Evolutionary conservation across 1,140 invertebrate genomes (phyloP).

Genomic region (Diploscapter pachys): DNA sequence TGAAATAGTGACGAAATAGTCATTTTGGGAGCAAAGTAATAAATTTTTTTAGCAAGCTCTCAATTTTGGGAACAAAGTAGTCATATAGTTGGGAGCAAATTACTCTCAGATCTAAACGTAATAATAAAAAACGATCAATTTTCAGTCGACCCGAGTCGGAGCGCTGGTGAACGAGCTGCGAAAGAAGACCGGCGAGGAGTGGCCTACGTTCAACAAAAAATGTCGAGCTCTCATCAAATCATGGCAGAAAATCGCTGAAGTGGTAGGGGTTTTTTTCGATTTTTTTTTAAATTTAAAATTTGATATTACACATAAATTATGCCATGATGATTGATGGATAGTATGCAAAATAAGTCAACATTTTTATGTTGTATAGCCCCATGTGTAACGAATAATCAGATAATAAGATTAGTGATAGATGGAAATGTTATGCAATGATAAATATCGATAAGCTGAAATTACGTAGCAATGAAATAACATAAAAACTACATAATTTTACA

Average conservation of each 20-base stretch:
- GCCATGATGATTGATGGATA: neutral
- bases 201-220: constrained; percentile 30
- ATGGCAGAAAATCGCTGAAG: constrained; percentile 39
- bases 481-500: too few relatives aligned
- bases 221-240: constrained; percentile 36
- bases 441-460: too few relatives aligned
- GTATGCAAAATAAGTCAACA: too few relatives aligned
- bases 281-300: neutral
- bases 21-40: neutral
- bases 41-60: neutral
- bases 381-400: too few relatives aligned
- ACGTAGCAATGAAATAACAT: too few relatives aligned
- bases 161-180: constrained; percentile 37
- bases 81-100: too few relatives aligned
- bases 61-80: neutral
- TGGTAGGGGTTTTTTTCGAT: constrained; percentile 4
- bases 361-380: too few relatives aligned
- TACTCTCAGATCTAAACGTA: too few relatives aligned
- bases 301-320: too few relatives aligned
- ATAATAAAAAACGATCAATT: neutral
- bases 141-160: constrained; percentile 37
- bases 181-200: constrained; percentile 19
- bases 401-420: too few relatives aligned
- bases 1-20: neutral
- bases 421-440: too few relatives aligned